Percentiles rank a stretch among this genome's conserved stretches.
These are phyloP conservation scores for Colinus virginianus DNA, from an alignment of 2,113 vertebrate genomes.

Conservation along the genomic window DNA sequence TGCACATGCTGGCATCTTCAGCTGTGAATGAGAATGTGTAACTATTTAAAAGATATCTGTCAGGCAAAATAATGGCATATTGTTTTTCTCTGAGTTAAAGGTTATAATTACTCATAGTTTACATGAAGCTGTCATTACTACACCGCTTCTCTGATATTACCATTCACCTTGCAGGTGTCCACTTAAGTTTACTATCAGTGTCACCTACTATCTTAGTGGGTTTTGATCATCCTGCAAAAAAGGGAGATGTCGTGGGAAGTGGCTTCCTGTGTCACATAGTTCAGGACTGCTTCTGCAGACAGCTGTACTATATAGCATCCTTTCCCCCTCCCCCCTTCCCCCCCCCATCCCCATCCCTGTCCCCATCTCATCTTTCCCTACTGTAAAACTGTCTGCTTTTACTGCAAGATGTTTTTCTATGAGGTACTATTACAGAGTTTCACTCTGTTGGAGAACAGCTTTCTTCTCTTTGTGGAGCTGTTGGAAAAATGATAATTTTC, in stretches of 20 bases:
- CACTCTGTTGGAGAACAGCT: not conserved
- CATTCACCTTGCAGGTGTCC: not conserved
- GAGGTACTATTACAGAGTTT: not conserved
- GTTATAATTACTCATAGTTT: slow-evolving; percentile 42
- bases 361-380: not conserved
- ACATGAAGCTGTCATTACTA: not conserved
- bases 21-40: not conserved
- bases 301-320: not conserved
- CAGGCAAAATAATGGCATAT: slow-evolving; percentile 21
- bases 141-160: not conserved
- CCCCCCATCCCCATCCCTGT: no score
- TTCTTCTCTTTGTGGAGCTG: not conserved
- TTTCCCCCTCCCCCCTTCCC: not conserved
- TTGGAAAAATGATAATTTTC: not conserved
- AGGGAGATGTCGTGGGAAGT: not conserved
- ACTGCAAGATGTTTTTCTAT: not conserved
- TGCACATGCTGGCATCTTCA: not conserved
- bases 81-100: slow-evolving; percentile 36
- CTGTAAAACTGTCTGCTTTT: not conserved
- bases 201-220: not conserved
- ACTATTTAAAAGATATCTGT: slow-evolving; percentile 33
- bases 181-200: not conserved
- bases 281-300: not conserved
- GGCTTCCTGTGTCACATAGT: not conserved
- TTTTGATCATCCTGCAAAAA: not conserved